These are phyloP conservation scores for Artibeus jamaicensis DNA, from an alignment of 2,797 vertebrate genomes.

Conservation along the genomic window DNA sequence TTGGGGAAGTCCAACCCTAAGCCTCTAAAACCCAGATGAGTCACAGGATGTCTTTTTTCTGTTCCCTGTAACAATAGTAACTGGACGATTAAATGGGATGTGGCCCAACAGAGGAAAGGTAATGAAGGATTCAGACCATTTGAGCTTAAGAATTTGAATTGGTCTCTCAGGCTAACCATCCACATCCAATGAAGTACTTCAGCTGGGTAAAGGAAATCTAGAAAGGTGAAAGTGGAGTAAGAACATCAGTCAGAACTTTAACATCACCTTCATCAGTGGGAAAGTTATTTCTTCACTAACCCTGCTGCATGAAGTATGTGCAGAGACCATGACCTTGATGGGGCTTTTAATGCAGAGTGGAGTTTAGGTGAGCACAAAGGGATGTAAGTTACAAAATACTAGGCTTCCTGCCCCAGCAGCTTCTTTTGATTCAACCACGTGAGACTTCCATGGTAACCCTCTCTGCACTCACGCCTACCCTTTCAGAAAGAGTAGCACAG, in stretches of 20 bases:
- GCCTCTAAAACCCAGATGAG: not conserved
- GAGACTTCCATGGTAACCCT: not conserved
- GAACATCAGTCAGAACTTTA: not conserved
- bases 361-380: not conserved
- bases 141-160: not conserved
- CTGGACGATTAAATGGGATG: not conserved
- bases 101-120: not conserved
- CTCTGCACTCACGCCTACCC: fast-evolving
- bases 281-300: not conserved
- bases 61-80: not conserved
- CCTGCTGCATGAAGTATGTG: not conserved
- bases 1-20: not conserved
- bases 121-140: not conserved
- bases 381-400: not conserved
- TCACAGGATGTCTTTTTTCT: not conserved
- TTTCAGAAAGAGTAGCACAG: not conserved
- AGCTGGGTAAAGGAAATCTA: not conserved
- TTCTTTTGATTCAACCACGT: not conserved
- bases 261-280: not conserved
- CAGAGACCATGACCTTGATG: not conserved
- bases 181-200: not conserved
- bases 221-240: too few species aligned
- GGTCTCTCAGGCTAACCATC: not conserved
- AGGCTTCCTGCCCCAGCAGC: not conserved
- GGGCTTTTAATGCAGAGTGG: not conserved